Conservation (phyloP, 1,140 invertebrate species). For the Meloidogyne floridensis region DNA sequence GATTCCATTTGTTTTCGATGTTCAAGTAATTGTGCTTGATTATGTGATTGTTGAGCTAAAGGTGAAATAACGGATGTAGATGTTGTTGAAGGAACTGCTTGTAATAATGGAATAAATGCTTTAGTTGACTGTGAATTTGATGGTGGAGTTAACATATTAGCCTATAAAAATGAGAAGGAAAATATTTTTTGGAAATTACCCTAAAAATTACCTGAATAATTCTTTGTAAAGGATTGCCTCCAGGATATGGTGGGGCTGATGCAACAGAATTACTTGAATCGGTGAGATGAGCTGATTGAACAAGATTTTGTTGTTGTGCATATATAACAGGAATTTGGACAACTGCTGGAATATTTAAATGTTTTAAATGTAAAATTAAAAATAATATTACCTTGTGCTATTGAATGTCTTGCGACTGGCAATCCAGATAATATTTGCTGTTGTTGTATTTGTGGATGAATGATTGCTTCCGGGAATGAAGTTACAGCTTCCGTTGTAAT, state of each 20-base stretch:
- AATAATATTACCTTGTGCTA: conserved; percentile 9
- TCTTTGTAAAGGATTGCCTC: conserved; percentile 12
- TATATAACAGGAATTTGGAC: not conserved
- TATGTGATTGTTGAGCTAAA: conserved; percentile 24
- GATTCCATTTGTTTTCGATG: conserved; percentile 16
- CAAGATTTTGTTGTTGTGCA: conserved; percentile 20
- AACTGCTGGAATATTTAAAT: conserved; percentile 13
- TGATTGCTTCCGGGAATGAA: not conserved
- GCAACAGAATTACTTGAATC: conserved; percentile 14
- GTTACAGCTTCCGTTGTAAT: not conserved
- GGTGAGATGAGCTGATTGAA: conserved; percentile 12
- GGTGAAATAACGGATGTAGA: conserved; percentile 29
- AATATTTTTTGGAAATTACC: not conserved
- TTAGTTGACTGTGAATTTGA: conserved; percentile 15
- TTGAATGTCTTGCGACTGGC: not conserved
- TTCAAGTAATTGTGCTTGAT: conserved; percentile 19
- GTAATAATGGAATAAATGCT: conserved; percentile 13
- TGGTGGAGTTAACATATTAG: conserved; percentile 26
- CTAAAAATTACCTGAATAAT: not conserved
- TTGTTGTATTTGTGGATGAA: conserved; percentile 13
- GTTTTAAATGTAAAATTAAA: not conserved
- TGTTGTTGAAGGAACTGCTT: not conserved
- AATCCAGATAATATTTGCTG: conserved; percentile 9
- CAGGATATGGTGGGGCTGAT: conserved; percentile 8
- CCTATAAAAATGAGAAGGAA: not conserved